A percentile compares a stretch with the other conserved stretches of the same genome.
phyloP scores from a whole-genome alignment of 23 tunicate species.

The Ascidia mentula region DNA sequence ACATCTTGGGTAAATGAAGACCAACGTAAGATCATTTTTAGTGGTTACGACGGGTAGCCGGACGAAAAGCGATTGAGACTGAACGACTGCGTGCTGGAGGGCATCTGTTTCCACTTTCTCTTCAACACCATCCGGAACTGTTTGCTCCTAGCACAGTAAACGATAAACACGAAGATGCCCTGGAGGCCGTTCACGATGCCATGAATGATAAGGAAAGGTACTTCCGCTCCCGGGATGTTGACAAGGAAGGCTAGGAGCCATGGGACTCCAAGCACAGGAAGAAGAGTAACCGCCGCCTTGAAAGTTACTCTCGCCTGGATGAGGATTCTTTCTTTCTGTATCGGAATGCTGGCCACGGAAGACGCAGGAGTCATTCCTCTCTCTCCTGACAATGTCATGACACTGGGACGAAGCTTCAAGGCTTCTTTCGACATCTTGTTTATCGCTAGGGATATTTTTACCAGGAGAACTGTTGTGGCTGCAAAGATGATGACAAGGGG shows the following conservation, averaged over 20 bases:
- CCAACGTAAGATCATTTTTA: too few species aligned
- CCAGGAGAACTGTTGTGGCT: conserved; percentile 11
- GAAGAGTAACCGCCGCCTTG: conserved; percentile 41
- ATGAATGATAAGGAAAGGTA: conserved; percentile 35
- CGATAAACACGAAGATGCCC: conserved; percentile 55
- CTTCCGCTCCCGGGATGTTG: conserved; percentile 57
- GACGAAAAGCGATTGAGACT: background rate
- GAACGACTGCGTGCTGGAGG: background rate
- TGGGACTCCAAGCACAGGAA: conserved; percentile 69
- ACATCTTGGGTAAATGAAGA: too few species aligned
- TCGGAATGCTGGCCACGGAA: background rate
- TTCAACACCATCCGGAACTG: conserved; percentile 32
- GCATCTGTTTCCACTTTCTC: conserved; percentile 35
- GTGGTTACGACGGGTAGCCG: background rate
- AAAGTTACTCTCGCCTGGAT: conserved; percentile 24
- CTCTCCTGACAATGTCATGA: background rate
- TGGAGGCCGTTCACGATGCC: conserved; percentile 65
- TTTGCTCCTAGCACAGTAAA: conserved; percentile 41
- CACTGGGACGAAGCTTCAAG: conserved; percentile 41
- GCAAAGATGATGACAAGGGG: conserved; percentile 44
- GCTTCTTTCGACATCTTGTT: conserved; percentile 36
- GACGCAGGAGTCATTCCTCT: background rate
- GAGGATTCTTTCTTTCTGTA: background rate
- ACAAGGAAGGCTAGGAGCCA: conserved; percentile 67
- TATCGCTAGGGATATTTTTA: conserved; percentile 40